These are phyloP conservation scores for Chamaea fasciata DNA, from an alignment of 2,113 vertebrate species.

Conservation along the genomic window DNA sequence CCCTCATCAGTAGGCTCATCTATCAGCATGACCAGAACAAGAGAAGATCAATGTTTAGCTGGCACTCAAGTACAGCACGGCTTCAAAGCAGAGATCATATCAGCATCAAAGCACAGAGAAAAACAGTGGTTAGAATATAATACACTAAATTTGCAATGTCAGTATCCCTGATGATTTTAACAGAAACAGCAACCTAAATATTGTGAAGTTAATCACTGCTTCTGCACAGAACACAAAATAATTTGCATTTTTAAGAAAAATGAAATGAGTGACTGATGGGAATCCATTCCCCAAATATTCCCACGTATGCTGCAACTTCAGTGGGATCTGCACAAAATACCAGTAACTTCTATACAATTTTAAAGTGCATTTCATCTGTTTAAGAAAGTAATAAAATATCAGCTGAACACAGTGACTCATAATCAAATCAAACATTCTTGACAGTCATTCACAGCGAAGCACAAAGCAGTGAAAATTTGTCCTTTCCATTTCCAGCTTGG, in stretches of 20 bases:
- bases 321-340: constrained; percentile 7
- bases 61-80: constrained; percentile 1
- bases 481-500: background rate
- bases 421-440: background rate
- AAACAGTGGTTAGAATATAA: background rate
- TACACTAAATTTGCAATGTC: background rate
- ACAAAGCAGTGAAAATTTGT: background rate
- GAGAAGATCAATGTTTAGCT: background rate
- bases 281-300: background rate
- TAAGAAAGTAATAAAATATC: background rate
- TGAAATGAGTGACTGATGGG: background rate
- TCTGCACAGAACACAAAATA: background rate
- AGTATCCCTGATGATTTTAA: constrained; percentile 24
- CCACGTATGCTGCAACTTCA: background rate
- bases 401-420: background rate
- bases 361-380: constrained; percentile 10
- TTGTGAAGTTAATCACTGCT: background rate
- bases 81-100: constrained; percentile 21
- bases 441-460: background rate
- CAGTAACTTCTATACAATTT: background rate
- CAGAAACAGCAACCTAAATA: background rate
- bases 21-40: constrained; percentile 23
- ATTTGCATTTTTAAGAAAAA: background rate
- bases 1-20: constrained; percentile 18
- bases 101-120: constrained; percentile 15